These are phyloP conservation scores for Promerops cafer DNA, from an alignment of 2,113 vertebrate genomes.

Conservation along the genomic window DNA sequence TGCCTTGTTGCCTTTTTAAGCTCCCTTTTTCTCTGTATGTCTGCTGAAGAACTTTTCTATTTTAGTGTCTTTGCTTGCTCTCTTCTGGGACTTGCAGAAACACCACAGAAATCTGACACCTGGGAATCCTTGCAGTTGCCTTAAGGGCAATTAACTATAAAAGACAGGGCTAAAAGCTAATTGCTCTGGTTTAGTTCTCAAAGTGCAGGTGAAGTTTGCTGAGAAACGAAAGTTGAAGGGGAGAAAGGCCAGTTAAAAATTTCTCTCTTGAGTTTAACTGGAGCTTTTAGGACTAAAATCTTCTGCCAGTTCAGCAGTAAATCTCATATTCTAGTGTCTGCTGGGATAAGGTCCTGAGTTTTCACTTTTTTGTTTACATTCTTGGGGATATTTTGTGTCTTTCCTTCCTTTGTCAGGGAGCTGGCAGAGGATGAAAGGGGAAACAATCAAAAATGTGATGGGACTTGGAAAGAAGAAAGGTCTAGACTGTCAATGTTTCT, in stretches of 20 bases:
- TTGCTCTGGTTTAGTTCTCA: slow-evolving; percentile 11
- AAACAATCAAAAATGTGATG: neutral
- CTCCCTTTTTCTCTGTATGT: neutral
- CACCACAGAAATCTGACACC: slow-evolving; percentile 20
- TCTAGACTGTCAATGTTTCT: neutral
- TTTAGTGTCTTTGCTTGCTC: slow-evolving; percentile 7
- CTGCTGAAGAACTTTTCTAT: slow-evolving; percentile 9
- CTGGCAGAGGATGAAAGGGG: neutral
- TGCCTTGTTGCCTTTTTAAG: slow-evolving; percentile 6
- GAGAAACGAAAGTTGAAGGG: neutral
- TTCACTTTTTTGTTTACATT: neutral
- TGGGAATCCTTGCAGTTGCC: slow-evolving; percentile 20
- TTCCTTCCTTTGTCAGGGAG: neutral
- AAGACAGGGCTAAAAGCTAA: slow-evolving; percentile 42
- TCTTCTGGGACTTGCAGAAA: slow-evolving; percentile 5
- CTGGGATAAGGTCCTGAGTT: neutral
- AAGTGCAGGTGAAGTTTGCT: neutral
- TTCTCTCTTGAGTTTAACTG: neutral
- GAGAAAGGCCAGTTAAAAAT: neutral
- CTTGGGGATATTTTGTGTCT: neutral
- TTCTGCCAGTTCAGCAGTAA: neutral
- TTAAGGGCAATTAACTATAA: slow-evolving; percentile 39
- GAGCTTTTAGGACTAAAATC: neutral
- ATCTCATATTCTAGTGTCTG: neutral
- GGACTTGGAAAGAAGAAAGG: neutral